Percentiles rank a stretch among this genome's conserved stretches.
Evolutionary conservation across 2,888 invertebrate species (phyloP).

Genomic region (Heteromyza rotundicornis): DNA sequence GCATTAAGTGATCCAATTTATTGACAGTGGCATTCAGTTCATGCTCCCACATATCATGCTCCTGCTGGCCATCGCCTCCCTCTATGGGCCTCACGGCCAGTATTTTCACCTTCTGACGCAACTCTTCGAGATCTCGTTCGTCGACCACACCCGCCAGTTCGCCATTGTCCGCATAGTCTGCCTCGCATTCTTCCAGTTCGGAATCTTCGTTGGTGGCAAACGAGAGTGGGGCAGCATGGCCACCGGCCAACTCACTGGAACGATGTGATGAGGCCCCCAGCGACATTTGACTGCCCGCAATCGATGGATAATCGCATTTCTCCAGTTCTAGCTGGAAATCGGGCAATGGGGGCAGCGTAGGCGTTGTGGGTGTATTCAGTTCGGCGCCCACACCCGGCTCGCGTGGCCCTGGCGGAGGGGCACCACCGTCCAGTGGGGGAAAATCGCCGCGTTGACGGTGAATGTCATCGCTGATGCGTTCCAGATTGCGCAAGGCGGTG

Average conservation of each 20-base stretch:
- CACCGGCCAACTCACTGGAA: conserved; percentile 32
- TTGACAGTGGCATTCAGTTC: conserved; percentile 80
- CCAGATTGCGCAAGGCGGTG: conserved; percentile 80
- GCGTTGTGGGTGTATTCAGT: conserved; percentile 59
- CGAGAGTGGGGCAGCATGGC: conserved; percentile 43
- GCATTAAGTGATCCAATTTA: conserved; percentile 74
- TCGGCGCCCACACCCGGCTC: conserved; percentile 83
- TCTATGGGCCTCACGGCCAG: conserved; percentile 77
- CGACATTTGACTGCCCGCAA: conserved; percentile 65
- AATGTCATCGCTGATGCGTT: conserved; percentile 91
- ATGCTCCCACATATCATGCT: conserved; percentile 72
- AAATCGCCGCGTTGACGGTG: conserved; percentile 66
- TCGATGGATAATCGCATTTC: conserved; percentile 66
- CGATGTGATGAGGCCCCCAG: conserved; percentile 54
- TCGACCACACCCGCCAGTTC: conserved; percentile 46
- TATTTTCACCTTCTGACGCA: conserved; percentile 74
- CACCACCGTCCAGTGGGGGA: conserved; percentile 35
- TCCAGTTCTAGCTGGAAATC: conserved; percentile 68
- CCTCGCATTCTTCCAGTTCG: conserved; percentile 36
- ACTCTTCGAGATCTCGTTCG: conserved; percentile 69
- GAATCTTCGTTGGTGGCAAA: conserved; percentile 34
- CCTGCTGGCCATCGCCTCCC: conserved; percentile 72
- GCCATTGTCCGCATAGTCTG: conserved; percentile 42
- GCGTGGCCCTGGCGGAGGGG: conserved; percentile 58
- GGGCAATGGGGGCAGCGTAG: conserved; percentile 55